These are phyloP conservation scores for Cordilura impudica DNA, from an alignment of 2,888 invertebrate species.

Conservation along the genomic window DNA sequence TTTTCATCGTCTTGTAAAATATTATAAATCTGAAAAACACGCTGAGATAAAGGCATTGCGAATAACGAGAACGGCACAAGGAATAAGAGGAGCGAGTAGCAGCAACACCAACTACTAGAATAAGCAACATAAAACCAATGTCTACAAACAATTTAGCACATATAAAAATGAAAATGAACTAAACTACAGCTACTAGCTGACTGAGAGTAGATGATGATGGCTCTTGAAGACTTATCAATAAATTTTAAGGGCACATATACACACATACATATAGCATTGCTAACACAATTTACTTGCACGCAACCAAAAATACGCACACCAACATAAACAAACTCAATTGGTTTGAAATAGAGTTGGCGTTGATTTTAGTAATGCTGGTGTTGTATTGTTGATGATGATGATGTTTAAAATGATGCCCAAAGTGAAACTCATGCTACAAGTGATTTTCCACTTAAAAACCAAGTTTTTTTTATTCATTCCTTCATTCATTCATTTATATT, in stretches of 20 bases:
- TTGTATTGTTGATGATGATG: constrained; percentile 8
- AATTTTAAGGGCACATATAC: not conserved
- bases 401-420: not conserved
- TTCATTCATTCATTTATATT: constrained; percentile 39
- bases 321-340: not conserved
- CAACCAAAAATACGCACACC: not conserved
- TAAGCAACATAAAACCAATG: not conserved
- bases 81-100: not conserved
- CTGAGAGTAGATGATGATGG: not conserved
- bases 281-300: not conserved
- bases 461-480: constrained; percentile 11
- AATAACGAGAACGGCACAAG: not conserved
- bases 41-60: not conserved
- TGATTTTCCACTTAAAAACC: constrained; percentile 9
- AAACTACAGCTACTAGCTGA: not conserved
- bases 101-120: not conserved
- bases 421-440: constrained; percentile 13
- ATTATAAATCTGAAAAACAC: not conserved
- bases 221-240: not conserved
- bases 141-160: not conserved
- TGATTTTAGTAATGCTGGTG: not conserved
- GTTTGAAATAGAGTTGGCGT: not conserved
- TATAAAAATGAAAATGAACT: not conserved
- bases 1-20: not conserved
- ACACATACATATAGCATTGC: not conserved